Percentiles rank a stretch among this genome's conserved stretches.
Evolutionary conservation across 35 echinoderm and acorn worm species (phyloP).

Genomic region (Lytechinus variegatus): DNA sequence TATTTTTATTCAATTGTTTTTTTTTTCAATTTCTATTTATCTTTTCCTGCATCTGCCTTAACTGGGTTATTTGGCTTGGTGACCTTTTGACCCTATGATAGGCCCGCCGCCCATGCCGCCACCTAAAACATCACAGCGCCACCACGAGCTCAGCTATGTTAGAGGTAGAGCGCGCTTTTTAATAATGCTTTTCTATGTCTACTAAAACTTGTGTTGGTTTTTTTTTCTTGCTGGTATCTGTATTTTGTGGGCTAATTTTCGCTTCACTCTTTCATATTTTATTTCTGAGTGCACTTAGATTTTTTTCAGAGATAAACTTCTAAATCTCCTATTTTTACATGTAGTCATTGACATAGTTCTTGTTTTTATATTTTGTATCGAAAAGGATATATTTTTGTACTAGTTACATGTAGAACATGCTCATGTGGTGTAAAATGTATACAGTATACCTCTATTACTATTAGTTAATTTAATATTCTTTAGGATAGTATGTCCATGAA

Average conservation of each 20-base stretch:
- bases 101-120: slow-evolving; percentile 40
- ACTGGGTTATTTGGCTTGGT: slow-evolving; percentile 46
- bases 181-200: background rate
- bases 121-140: slow-evolving; percentile 52
- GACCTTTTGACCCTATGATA: slow-evolving; percentile 26
- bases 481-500: too few relatives aligned
- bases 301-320: background rate
- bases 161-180: slow-evolving; percentile 53
- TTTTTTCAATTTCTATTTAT: slow-evolving; percentile 46
- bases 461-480: too few relatives aligned
- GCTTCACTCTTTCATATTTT: background rate
- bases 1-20: slow-evolving; percentile 8
- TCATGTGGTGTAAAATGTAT: background rate
- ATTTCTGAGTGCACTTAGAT: background rate
- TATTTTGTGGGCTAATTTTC: slow-evolving; percentile 2
- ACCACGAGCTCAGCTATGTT: slow-evolving; percentile 46
- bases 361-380: background rate
- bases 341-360: background rate
- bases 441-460: too few relatives aligned
- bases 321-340: background rate
- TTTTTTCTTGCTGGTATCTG: background rate
- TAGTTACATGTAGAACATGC: background rate
- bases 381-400: background rate
- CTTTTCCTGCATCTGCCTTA: slow-evolving; percentile 46
- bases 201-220: background rate